Base-by-base conservation (phyloP, 2,113 vertebrate genomes). In the Phalacrocorax aristotelis region DNA sequence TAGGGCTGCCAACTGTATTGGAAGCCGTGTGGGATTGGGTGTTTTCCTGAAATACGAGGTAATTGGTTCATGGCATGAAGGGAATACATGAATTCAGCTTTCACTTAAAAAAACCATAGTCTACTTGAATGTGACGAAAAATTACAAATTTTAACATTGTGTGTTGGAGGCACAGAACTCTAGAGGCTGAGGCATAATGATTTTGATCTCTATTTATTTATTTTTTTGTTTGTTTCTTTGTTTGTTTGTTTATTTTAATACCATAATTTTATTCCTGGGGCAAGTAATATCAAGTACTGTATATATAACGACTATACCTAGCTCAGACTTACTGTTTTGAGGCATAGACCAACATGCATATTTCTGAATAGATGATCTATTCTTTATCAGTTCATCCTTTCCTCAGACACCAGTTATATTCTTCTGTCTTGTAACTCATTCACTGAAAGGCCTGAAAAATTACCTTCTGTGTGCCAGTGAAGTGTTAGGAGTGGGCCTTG, bases 281-380 rank as follows among this genome's bases (percentile, higher is more conserved):
- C 30, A 93, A 58, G 20, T 0, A 0, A 11, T 88, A 46, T 23
- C 11, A 27, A 9, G 19, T 88, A 12, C 34, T 32, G 1, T 36
- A 20, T 23, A 11, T 76, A 11, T 69, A 70, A 61, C 19, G 62
- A 9, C 26, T 60, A 32, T 14, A 32, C 20, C 8, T 51, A 54
- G 20, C 3, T 15, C 36, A 65, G 51, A 42, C 29, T 30, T 60
- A 10, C 0, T 2, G 1, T 27, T 87, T 82, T 78, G 72, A 81
- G 54, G 13, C 12, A 27, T 2, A 84, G 57, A 74, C 15, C 17
- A 60, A 12, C 29, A 38, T 7, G 10, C 5, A 52, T 12, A 14
- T 46, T 72, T 74, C 25, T 88, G 46, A 92, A 83, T 22, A 51
- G 48, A 27, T 84, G 52, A 62, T 12, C 52, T 68, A 0, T 44